Evolutionary conservation across 2,113 vertebrate genomes (phyloP).

Genomic region (Pagrus major): DNA sequence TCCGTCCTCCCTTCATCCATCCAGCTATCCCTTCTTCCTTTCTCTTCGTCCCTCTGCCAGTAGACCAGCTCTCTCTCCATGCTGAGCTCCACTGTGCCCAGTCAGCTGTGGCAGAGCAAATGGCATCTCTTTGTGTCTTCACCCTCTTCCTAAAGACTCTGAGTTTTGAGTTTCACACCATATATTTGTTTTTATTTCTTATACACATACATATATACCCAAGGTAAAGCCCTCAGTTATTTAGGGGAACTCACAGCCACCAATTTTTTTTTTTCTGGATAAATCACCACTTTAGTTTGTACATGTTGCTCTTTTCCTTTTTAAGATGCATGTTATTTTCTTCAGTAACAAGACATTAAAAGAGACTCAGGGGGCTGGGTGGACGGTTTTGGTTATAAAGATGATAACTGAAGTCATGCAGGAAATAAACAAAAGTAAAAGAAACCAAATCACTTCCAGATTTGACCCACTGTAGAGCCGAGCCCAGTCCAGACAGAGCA

Average conservation of each 20-base stretch:
- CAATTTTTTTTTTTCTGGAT: neutral
- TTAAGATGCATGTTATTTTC: neutral
- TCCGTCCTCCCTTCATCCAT: slow-evolving; percentile 40
- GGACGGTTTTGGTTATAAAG: slow-evolving; percentile 2
- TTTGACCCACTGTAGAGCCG: slow-evolving; percentile 69
- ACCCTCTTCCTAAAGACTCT: slow-evolving; percentile 32
- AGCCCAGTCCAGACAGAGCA: slow-evolving; percentile 70
- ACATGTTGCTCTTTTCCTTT: neutral
- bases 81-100: slow-evolving; percentile 76
- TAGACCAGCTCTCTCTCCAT: slow-evolving; percentile 53
- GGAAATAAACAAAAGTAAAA: slow-evolving; percentile 60
- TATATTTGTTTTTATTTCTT: slow-evolving; percentile 20
- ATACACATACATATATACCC: neutral
- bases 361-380: neutral
- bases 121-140: slow-evolving; percentile 74
- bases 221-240: neutral
- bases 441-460: slow-evolving; percentile 66
- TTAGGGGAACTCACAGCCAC: neutral
- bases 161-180: slow-evolving; percentile 18
- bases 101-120: slow-evolving; percentile 80
- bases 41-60: slow-evolving; percentile 55
- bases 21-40: slow-evolving; percentile 41
- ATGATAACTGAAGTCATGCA: slow-evolving; percentile 34
- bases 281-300: neutral
- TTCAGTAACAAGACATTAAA: neutral